Evolutionary conservation across 2,797 vertebrate genomes (phyloP), one percentile per base, ranked within the genome.

Genomic region (Xenopus petersii): DNA sequence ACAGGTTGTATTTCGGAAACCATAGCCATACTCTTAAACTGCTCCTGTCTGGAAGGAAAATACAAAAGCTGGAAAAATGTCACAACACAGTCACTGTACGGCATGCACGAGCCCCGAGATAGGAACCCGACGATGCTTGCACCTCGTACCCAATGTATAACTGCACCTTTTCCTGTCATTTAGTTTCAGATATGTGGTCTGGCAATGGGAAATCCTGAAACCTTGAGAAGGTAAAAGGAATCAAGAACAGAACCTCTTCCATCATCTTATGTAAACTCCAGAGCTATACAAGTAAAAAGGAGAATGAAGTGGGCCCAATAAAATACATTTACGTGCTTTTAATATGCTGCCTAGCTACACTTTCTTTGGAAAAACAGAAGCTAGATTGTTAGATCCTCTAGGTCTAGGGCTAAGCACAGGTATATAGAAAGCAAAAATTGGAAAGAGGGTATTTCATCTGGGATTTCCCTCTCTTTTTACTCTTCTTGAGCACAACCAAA

Each of bases 101-200:
- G 89, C 91, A 93, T 94, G 92, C 93, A 93, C 64, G 81, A 86
- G 86, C 83, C 88, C 88, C 85, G 89, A 86, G 83, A 88, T 64
- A 80, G 80, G 84, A 87, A 88, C 82, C 83, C 84, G 86, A 83
- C 36, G 86, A 82, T 83, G 83, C 51, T 87, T 82, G 87, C 84
- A 88, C 85, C 83, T 81, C 87, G 85, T 85, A 86, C 83, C 76
- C 67, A 74, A 70, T 74, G 67, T 70, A 89, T 83, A 82, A 42
- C 70, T 60, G 84, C 84, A 16, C 86, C 81, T 87, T 87, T 82
- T 84, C 82, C 82, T 85, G 82, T 61, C 70, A 82, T 81, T 73
- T 82, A 73, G 7, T 71, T 67, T 80, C 76, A 78, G 83, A 16
- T 61, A 86, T 83, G 83, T 87, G 82, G 75, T 82, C 86, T 84